Conservation (phyloP, 2,888 invertebrate species). For the Stenotaenia linearis region DNA sequence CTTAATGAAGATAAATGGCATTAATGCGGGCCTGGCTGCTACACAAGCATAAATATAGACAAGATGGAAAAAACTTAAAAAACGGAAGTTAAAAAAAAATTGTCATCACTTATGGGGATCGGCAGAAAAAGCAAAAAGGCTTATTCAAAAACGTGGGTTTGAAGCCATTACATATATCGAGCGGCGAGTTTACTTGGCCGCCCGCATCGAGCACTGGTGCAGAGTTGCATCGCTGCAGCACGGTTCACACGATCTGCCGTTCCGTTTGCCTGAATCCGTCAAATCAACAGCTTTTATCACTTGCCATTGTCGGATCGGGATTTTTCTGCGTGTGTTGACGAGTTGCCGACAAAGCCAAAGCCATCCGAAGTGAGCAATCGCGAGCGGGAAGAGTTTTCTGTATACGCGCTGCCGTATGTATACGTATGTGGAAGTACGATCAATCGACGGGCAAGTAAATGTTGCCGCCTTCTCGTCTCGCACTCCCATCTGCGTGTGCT, state of each 20-base stretch:
- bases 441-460: neutral
- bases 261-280: constrained; percentile 8
- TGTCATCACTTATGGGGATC: neutral
- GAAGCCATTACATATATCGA: neutral
- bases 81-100: neutral
- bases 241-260: neutral
- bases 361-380: neutral
- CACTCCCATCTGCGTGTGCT: constrained; percentile 16
- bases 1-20: constrained; percentile 24
- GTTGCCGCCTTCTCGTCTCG: constrained; percentile 17
- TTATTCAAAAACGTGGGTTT: neutral
- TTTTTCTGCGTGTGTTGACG: neutral
- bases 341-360: neutral
- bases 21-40: neutral
- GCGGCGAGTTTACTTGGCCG: neutral
- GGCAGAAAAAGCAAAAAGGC: neutral
- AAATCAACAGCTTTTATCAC: neutral
- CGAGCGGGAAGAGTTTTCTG: neutral
- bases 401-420: neutral
- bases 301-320: neutral
- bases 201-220: neutral
- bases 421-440: neutral
- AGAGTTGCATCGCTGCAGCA: neutral
- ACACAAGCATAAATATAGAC: constrained; percentile 9
- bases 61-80: neutral